Evolutionary conservation across 2,113 vertebrate genomes (phyloP), one percentile per base, ranked within the genome.

Genomic region (Aptenodytes forsteri): DNA sequence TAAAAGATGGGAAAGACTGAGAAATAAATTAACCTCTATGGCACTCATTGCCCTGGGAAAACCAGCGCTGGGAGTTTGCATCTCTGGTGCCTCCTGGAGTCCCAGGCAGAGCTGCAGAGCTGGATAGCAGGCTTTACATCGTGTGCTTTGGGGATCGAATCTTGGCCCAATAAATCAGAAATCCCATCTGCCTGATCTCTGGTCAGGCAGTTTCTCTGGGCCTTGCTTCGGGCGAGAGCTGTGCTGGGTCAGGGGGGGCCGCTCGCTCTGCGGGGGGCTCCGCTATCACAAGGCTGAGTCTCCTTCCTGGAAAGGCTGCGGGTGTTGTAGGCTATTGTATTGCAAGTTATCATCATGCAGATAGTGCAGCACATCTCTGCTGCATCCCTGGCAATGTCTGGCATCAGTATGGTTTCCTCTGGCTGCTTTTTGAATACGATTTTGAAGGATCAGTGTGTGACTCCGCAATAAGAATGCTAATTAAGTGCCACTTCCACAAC

Each of bases 221-320:
- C 40, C 20, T 22, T 55, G 85, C 65, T 38, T 58, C 2, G 0
- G 19, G 15, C 0, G 7, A 14, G 73, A 36, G 25, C 62, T 36
- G 8, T 19, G 73, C 15, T 20, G 42, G 44, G 30, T 5, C 7
- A 3, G 67, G 38, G 21, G 9, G 1, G 1, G 50, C 36, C 1
- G 2, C 42, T 77, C 1, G 7, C 52, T 15, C 64, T 27, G 47
- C 0, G 0, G 13, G 10, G 58, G 38, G 7, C 61, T 42, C 7
- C 1, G 66, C 67, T 75, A 30, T 25, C n/a, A 8, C 23, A 11
- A 11, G 38, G 22, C 34, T 44, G 38, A 9, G 26, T 9, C 54
- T 34, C 59, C 23, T 17, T 15, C 54, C 38, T 5, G 9, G n/a
- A 11, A 44, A 15, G 32, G 22, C 52, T 30, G 40, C 0, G 9